Evolutionary conservation across 2,113 vertebrate genomes (phyloP).

Genomic region (Opisthocomus hoazin): DNA sequence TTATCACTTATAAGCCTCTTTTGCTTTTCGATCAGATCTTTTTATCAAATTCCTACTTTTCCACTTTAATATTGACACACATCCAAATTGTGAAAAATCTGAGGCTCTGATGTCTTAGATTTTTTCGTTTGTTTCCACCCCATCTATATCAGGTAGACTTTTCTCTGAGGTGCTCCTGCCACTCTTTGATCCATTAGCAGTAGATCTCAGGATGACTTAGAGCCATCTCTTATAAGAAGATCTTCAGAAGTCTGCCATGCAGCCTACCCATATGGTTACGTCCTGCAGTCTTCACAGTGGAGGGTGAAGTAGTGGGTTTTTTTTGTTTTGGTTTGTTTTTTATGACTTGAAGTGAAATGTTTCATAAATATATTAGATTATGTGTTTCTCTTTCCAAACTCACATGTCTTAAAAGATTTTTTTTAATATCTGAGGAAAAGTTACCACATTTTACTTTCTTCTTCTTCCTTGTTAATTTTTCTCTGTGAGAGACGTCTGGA

Average conservation of each 20-base stretch:
- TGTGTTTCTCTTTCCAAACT: not conserved
- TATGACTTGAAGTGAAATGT: not conserved
- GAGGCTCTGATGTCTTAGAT: not conserved
- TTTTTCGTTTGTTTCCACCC: not conserved
- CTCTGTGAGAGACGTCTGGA: not conserved
- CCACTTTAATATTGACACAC: not conserved
- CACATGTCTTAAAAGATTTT: not conserved
- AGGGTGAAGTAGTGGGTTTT: not conserved
- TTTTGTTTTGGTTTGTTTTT: not conserved
- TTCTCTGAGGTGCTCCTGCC: not conserved
- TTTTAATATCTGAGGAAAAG: not conserved
- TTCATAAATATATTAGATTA: not conserved
- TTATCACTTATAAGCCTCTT: conserved; percentile 18
- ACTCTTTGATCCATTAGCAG: not conserved
- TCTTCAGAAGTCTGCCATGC: not conserved
- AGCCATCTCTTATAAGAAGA: not conserved
- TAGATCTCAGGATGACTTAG: not conserved
- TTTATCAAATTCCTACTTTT: conserved; percentile 44
- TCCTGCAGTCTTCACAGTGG: not conserved
- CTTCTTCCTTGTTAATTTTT: not conserved
- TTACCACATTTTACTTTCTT: not conserved
- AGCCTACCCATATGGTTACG: not conserved
- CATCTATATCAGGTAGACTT: not conserved
- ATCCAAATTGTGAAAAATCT: conserved; percentile 16
- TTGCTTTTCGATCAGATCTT: conserved; percentile 42